Percentiles rank a stretch among this genome's conserved stretches.
phyloP scores from a whole-genome alignment of 2,888 invertebrate genomes.

The Cryptocephalus moraei region DNA sequence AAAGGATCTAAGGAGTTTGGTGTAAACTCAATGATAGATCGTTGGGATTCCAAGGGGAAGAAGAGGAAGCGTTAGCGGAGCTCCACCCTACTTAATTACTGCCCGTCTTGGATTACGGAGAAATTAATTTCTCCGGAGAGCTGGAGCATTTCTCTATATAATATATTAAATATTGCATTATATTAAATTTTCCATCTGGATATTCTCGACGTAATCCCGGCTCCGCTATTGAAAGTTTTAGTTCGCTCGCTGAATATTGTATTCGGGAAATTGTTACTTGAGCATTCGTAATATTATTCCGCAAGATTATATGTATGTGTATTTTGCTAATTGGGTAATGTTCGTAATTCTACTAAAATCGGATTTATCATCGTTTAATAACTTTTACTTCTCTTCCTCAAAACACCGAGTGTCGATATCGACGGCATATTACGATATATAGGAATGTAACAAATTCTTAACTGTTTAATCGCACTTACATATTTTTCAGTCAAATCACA shows the following conservation, averaged over 20 bases:
- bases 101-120: slow-evolving; percentile 39
- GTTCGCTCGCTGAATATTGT: slow-evolving; percentile 4
- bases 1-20: slow-evolving; percentile 19
- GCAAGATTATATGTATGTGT: too few relatives aligned
- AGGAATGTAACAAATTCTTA: too few relatives aligned
- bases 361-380: too few relatives aligned
- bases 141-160: slow-evolving; percentile 33
- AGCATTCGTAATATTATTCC: too few relatives aligned
- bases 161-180: slow-evolving; percentile 40
- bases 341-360: too few relatives aligned
- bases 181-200: slow-evolving; percentile 36
- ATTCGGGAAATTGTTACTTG: too few relatives aligned
- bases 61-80: slow-evolving; percentile 14
- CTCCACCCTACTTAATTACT: slow-evolving; percentile 36
- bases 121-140: slow-evolving; percentile 36
- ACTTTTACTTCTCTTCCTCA: too few relatives aligned
- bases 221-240: slow-evolving; percentile 25
- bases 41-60: slow-evolving; percentile 31
- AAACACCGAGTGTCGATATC: too few relatives aligned
- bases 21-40: slow-evolving; percentile 37
- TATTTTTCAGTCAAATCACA: too few relatives aligned
- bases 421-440: too few relatives aligned
- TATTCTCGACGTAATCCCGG: slow-evolving; percentile 14
- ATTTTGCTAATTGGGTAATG: too few relatives aligned
- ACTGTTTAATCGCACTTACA: too few relatives aligned